phyloP scores from a whole-genome alignment of 2,113 vertebrate species.

The Neolamprologus fasciatus region DNA sequence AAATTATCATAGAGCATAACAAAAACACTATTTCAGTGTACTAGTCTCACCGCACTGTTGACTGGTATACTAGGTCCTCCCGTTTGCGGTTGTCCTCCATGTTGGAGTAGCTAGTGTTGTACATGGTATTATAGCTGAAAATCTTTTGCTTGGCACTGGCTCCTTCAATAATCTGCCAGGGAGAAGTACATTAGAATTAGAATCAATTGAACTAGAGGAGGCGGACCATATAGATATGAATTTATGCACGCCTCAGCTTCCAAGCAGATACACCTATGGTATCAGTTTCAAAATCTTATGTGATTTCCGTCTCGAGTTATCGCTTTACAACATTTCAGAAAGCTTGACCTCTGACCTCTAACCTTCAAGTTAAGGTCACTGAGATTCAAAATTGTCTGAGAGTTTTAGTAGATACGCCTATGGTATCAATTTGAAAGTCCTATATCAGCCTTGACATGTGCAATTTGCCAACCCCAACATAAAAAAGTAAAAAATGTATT shows the following conservation, averaged over 20 bases:
- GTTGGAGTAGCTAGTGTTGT: conserved; percentile 85
- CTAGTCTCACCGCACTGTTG: conserved; percentile 80
- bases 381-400: not conserved
- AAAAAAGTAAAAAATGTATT: not conserved
- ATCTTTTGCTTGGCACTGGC: conserved; percentile 89
- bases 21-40: not conserved
- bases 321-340: not conserved
- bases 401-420: not conserved
- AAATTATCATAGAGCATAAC: not conserved
- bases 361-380: not conserved
- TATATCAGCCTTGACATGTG: not conserved
- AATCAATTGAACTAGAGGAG: not conserved
- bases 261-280: not conserved
- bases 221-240: not conserved
- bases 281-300: not conserved
- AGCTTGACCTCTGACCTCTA: not conserved
- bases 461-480: not conserved
- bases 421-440: not conserved
- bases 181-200: not conserved
- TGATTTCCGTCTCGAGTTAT: not conserved
- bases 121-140: conserved; percentile 92
- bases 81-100: conserved; percentile 81
- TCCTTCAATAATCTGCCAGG: conserved; percentile 78
- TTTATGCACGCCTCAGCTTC: not conserved
- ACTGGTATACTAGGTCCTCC: conserved; percentile 87